Conservation (phyloP, 2,888 invertebrate genomes). For the Alloscopus bannaensis region DNA sequence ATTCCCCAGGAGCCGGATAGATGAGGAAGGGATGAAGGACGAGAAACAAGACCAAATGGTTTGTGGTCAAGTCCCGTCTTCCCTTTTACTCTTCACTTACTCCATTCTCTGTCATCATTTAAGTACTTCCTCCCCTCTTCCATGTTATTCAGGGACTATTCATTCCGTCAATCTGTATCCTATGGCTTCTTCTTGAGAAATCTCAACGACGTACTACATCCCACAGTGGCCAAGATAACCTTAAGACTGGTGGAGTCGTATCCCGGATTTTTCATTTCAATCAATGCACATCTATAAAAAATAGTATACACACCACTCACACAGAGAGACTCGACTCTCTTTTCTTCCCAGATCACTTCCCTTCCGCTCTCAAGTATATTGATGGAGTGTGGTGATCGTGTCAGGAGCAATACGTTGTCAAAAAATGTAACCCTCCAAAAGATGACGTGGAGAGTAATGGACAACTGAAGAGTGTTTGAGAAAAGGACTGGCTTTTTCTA, state of each 20-base stretch:
- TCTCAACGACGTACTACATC: no score
- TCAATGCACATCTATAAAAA: constrained; percentile 10
- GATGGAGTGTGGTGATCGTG: constrained; percentile 8
- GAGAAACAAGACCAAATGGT: constrained; percentile 65
- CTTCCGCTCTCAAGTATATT: constrained; percentile 4
- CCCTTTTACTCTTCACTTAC: constrained; percentile 16
- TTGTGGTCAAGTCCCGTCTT: constrained; percentile 68
- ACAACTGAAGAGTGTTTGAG: constrained; percentile 7
- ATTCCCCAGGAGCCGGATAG: constrained; percentile 22
- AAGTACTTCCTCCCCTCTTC: constrained; percentile 44
- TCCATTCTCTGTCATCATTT: constrained; percentile 50
- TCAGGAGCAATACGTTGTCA: constrained; percentile 7
- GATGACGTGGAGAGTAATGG: background rate
- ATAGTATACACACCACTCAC: constrained; percentile 1
- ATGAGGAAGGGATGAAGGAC: constrained; percentile 37
- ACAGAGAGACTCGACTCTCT: constrained; percentile 6
- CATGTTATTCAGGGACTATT: no score
- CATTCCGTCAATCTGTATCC: no score
- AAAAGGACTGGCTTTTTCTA: constrained; percentile 1
- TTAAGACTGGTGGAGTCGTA: no score
- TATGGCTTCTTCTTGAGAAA: background rate
- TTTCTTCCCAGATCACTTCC: constrained; percentile 13
- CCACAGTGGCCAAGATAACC: no score
- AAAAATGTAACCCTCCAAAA: constrained; percentile 2
- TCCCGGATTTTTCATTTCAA: constrained; percentile 23